phyloP scores from a whole-genome alignment of 2,888 invertebrate species.

The Lamellibrachia satsuma region DNA sequence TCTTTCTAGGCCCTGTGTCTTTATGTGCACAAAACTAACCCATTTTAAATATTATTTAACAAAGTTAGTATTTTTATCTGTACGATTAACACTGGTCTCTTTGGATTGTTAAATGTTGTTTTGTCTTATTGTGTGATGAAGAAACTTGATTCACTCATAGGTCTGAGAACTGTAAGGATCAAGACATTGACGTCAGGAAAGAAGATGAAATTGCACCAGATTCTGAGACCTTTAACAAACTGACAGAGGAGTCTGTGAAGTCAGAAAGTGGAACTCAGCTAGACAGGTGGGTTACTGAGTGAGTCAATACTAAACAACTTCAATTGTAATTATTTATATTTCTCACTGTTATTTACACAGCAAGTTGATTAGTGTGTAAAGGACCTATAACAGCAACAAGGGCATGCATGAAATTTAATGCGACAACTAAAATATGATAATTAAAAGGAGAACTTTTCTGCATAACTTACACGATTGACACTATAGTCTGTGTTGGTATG shows the following conservation, averaged over 20 bases:
- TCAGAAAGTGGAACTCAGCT: background rate
- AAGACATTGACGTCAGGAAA: background rate
- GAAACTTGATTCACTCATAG: background rate
- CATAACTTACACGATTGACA: background rate
- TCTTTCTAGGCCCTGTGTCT: too few species aligned
- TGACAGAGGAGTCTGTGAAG: background rate
- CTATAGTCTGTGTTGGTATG: background rate
- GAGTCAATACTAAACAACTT: slow-evolving; percentile 9
- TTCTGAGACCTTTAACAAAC: background rate
- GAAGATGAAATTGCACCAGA: background rate
- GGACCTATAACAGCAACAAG: background rate
- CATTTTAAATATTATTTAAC: too few species aligned
- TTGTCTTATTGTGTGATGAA: background rate
- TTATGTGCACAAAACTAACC: too few species aligned
- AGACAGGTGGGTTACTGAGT: background rate
- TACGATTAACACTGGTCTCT: too few species aligned
- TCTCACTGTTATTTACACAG: background rate
- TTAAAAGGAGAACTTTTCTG: background rate
- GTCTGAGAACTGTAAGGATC: background rate
- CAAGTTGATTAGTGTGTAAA: background rate
- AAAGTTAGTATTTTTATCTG: too few species aligned
- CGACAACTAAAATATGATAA: too few species aligned
- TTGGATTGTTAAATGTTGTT: background rate
- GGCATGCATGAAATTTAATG: too few species aligned
- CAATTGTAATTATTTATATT: background rate